Evolutionary conservation across 1,140 invertebrate species (phyloP), one percentile per base, ranked within the genome.

Genomic region (Drosophila burlai): DNA sequence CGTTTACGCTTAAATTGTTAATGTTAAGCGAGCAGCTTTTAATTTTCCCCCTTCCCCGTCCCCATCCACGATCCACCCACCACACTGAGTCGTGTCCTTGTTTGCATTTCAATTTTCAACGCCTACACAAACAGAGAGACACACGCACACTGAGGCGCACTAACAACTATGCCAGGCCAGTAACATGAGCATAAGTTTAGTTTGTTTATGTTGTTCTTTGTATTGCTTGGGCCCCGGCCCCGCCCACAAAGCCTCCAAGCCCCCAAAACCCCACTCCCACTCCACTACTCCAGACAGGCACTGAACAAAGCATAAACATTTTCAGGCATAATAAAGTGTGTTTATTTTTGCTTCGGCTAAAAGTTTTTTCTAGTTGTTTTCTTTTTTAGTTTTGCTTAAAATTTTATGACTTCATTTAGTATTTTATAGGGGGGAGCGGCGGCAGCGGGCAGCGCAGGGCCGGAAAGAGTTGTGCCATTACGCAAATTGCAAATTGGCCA

Each of bases 31-130:
- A 71, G 67, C 45, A 38, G 82, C 50, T 36, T 63, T 66, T 58
- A 26, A 60, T 29, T 47, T 64, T 46, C 42, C 64, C 58, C 49
- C 34, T 10, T 11, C 2, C 31, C 8, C 21, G 16, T 4, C 9
- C 16, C 26, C 26, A 18, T n/a, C 18, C 16, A n/a, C n/a, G n/a
- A n/a, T n/a, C 21, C 29, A 54, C 8, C 31, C 45, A 36, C 42
- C 45, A n/a, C 9, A 62, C 59, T 58, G 57, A 64, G 64, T 81
- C 43, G 60, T 84, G 60, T 76, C 61, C 60, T 83, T 89, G 84
- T 89, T 89, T 87, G 84, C 83, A 83, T 89, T 89, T 89, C 81
- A 89, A 89, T 89, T 87, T 83, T 75, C 81, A 72, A 71, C 64
- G 82, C 82, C 78, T 85, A 85, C 82, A 64, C 74, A 85, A 85